These are phyloP conservation scores for Channallabes apus DNA, from an alignment of 2,797 vertebrate genomes.

Conservation along the genomic window DNA sequence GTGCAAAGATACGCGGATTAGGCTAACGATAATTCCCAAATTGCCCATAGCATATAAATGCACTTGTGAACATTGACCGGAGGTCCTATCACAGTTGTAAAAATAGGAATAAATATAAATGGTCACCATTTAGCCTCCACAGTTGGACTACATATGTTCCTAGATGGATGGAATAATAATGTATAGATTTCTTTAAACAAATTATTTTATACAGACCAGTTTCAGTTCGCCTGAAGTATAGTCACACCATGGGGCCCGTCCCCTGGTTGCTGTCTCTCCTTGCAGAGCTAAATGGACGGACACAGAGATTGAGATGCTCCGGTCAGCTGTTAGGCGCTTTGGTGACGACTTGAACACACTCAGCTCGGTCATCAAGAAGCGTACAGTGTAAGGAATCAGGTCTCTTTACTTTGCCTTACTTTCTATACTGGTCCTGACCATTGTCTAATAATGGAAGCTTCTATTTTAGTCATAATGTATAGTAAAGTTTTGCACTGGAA, in stretches of 20 bases:
- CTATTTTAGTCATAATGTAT: background rate
- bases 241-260: slow-evolving; percentile 13
- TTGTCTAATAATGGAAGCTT: background rate
- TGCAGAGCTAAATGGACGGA: slow-evolving; percentile 89
- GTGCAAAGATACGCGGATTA: too few species aligned
- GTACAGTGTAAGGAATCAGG: slow-evolving; percentile 80
- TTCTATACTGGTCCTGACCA: background rate
- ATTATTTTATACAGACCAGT: background rate
- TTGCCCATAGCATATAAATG: too few species aligned
- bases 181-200: background rate
- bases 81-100: too few species aligned
- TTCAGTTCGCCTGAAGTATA: slow-evolving; percentile 20
- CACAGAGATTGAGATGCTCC: slow-evolving; percentile 88
- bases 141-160: too few species aligned
- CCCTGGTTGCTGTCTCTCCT: slow-evolving; percentile 26
- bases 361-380: slow-evolving; percentile 89
- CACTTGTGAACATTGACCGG: too few species aligned
- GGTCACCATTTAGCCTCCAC: too few species aligned
- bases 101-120: too few species aligned
- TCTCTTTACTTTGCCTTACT: slow-evolving; percentile 16
- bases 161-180: background rate
- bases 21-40: too few species aligned
- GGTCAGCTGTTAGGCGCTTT: slow-evolving; percentile 84
- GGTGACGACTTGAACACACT: slow-evolving; percentile 89
- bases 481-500: background rate